Base-by-base conservation (phyloP, 2,797 vertebrate genomes). In the Phrynocephalus vlangalii region DNA sequence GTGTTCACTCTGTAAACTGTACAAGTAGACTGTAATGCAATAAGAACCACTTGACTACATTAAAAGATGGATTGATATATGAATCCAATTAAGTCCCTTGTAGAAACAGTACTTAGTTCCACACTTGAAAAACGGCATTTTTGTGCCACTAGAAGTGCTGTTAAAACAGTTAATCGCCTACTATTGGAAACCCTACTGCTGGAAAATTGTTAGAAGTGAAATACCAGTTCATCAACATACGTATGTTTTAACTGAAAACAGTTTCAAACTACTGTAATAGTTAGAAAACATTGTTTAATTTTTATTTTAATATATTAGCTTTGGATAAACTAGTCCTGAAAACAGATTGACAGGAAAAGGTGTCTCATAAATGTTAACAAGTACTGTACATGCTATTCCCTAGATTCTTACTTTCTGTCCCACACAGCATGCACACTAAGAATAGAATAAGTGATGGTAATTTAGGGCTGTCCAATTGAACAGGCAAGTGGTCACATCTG, bases 301-400 rank as follows among this genome's bases (percentile, higher is more conserved):
- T 66, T n/a, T n/a, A n/a, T 77, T 85, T 84, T 84, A 7, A 77
- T 77, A 11, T 15, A 48, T 67, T 77, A 56, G 68, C 70, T 83
- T 67, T 38, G 48, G n/a, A 66, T 50, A 48, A 85, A 10, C 16
- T 56, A 56, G 52, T 56, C 52, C 52, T 13, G 13, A 56, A 13
- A 56, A 56, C 52, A 56, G 52, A 56, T 56, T 63, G 80, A 80
- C 33, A 72, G 50, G 15, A 72, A 73, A 79, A 60, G 38, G 38
- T 68, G 28, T 78, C 38, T 44, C 38, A 44, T 3, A 44, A 44
- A 44, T 52, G 52, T 52, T 52, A 15, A 73, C 30, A 26, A 22
- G 24, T 15, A 70, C 33, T 30, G 24, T 15, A 70, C 33, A 48
- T 84, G 28, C 30, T 78, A 16, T 77, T n/a, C 24, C 72, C 77